Evolutionary conservation across 2,113 vertebrate genomes (phyloP).

Genomic region (Muntiacus reevesi): DNA sequence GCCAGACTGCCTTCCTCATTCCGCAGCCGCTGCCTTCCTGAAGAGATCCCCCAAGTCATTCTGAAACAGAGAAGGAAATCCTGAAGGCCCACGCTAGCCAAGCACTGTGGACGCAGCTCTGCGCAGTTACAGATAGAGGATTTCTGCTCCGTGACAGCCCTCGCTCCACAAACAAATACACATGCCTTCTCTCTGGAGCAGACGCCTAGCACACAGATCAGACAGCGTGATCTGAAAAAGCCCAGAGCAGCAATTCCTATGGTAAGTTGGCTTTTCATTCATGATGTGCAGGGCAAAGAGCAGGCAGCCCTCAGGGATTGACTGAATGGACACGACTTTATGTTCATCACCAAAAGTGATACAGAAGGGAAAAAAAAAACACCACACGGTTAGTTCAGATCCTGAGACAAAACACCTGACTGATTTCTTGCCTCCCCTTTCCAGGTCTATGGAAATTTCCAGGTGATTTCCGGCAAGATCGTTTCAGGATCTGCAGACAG

Average conservation of each 20-base stretch:
- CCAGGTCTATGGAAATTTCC: not conserved
- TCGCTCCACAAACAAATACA: no score
- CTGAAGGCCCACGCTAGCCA: not conserved
- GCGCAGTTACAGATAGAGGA: rapidly evolving
- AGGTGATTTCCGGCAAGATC: not conserved
- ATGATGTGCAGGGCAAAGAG: rapidly evolving
- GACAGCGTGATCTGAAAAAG: not conserved
- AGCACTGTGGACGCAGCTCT: not conserved
- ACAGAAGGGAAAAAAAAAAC: not conserved
- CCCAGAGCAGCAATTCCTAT: not conserved
- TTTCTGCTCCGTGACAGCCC: not conserved
- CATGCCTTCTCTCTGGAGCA: not conserved
- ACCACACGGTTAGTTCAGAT: not conserved
- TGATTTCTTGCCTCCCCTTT: not conserved
- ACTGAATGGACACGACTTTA: not conserved
- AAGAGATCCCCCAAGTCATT: slow-evolving; percentile 51
- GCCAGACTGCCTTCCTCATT: slow-evolving; percentile 54
- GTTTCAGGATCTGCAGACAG: not conserved
- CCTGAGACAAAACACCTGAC: not conserved
- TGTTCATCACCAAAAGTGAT: not conserved
- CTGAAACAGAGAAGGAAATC: slow-evolving; percentile 39
- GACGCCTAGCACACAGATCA: not conserved
- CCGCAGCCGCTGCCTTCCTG: not conserved
- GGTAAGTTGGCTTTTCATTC: not conserved
- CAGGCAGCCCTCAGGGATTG: not conserved